These are phyloP conservation scores for Drosophila erecta DNA, from an alignment of 1,140 invertebrate species.

Conservation along the genomic window DNA sequence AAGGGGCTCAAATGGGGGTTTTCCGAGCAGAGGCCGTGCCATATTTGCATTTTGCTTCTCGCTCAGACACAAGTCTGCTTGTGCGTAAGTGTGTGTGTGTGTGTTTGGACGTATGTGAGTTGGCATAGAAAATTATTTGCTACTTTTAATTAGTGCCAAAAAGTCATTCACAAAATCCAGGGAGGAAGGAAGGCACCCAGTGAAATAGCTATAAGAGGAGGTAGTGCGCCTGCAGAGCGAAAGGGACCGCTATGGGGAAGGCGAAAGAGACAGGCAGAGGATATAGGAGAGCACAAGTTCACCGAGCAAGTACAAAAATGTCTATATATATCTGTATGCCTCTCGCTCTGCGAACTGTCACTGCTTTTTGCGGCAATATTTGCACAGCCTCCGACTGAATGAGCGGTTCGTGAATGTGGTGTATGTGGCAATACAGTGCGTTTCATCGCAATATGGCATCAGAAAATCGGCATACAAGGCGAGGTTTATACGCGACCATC, in stretches of 20 bases:
- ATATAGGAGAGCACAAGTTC: conserved; percentile 49
- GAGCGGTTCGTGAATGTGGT: conserved; percentile 14
- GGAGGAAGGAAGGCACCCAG: conserved; percentile 10
- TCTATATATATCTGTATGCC: conserved; percentile 27
- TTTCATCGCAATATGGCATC: neutral
- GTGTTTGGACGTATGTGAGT: conserved; percentile 33
- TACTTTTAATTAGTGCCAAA: conserved; percentile 81
- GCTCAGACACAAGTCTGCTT: conserved; percentile 1
- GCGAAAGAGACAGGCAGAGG: conserved; percentile 4
- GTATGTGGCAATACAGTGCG: conserved; percentile 26
- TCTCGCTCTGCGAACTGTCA: conserved; percentile 21
- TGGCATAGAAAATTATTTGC: conserved; percentile 73
- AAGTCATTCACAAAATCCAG: conserved; percentile 70
- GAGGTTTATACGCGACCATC: too few relatives aligned
- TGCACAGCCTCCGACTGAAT: conserved; percentile 39
- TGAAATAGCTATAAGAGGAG: conserved; percentile 12
- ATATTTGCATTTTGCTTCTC: conserved; percentile 54
- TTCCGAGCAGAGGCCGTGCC: conserved; percentile 22
- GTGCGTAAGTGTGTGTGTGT: neutral
- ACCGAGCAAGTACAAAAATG: conserved; percentile 51
- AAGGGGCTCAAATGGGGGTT: neutral
- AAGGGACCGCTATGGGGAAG: neutral
- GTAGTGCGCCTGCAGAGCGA: neutral
- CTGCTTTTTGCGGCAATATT: conserved; percentile 56
- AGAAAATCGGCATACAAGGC: too few relatives aligned